phyloP scores from a whole-genome alignment of 2,888 invertebrate species.

The Cremastinae sp. region DNA sequence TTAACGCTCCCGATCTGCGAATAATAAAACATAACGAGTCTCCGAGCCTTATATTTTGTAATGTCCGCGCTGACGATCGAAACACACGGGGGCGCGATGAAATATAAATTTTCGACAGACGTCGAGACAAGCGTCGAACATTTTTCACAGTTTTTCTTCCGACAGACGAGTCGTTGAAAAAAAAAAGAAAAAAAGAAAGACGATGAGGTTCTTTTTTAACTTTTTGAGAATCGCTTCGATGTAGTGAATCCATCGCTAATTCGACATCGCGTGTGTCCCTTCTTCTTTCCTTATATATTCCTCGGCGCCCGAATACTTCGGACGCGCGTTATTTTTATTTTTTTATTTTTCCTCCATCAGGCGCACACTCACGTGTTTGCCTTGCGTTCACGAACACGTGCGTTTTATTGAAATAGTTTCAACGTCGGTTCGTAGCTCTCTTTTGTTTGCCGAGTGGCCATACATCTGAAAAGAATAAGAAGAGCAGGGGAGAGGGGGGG shows the following conservation, averaged over 20 bases:
- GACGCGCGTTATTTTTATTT: slow-evolving; percentile 4
- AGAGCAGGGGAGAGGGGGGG: no score
- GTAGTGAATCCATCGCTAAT: slow-evolving; percentile 50
- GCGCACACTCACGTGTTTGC: slow-evolving; percentile 1
- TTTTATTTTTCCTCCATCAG: background rate
- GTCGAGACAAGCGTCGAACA: background rate
- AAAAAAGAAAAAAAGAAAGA: background rate
- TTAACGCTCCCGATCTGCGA: slow-evolving; percentile 29
- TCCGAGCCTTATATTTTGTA: background rate
- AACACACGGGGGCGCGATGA: slow-evolving; percentile 5
- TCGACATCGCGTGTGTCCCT: slow-evolving; percentile 55
- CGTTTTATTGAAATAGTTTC: slow-evolving; percentile 25
- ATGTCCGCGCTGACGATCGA: slow-evolving; percentile 12
- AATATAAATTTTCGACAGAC: slow-evolving; percentile 12
- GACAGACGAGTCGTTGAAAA: background rate
- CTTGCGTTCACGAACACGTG: background rate
- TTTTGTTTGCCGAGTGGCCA: slow-evolving; percentile 37
- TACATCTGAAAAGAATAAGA: slow-evolving; percentile 40
- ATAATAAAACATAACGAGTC: slow-evolving; percentile 36
- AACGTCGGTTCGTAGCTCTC: background rate
- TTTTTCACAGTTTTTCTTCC: background rate
- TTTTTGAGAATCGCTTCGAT: background rate
- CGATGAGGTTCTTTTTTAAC: no score
- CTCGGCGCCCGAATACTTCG: slow-evolving; percentile 20
- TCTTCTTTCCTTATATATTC: slow-evolving; percentile 24